These are phyloP conservation scores for Nicator chloris DNA, from an alignment of 2,113 vertebrate genomes.

Conservation along the genomic window DNA sequence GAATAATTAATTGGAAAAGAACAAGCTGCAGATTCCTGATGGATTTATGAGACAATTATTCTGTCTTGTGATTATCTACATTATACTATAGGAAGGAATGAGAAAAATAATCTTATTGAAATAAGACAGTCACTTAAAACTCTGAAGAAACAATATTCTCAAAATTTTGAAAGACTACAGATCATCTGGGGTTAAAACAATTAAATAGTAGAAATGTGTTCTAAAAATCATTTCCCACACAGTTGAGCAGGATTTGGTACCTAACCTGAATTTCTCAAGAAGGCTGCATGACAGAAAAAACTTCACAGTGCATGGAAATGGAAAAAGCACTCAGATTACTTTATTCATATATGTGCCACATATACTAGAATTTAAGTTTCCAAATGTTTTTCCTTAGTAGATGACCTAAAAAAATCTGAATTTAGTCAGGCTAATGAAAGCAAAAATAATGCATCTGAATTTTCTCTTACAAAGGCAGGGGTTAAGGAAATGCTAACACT, in stretches of 20 bases:
- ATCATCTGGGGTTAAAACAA: slow-evolving; percentile 59
- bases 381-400: background rate
- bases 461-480: background rate
- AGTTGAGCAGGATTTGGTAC: slow-evolving; percentile 31
- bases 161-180: slow-evolving; percentile 67
- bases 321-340: slow-evolving; percentile 2
- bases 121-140: slow-evolving; percentile 78
- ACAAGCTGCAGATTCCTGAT: slow-evolving; percentile 95
- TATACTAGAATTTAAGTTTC: slow-evolving; percentile 16
- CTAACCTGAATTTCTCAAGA: slow-evolving; percentile 1
- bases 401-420: background rate
- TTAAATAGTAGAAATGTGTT: slow-evolving; percentile 53
- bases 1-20: slow-evolving; percentile 97
- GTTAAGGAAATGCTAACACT: slow-evolving; percentile 31
- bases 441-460: background rate
- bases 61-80: slow-evolving; percentile 94
- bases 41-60: slow-evolving; percentile 99
- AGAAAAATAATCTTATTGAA: slow-evolving; percentile 79
- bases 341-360: background rate
- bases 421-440: slow-evolving; percentile 6
- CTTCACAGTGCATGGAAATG: background rate
- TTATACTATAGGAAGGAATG: slow-evolving; percentile 88
- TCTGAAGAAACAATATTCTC: slow-evolving; percentile 73
- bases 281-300: background rate
- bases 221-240: slow-evolving; percentile 36